Evolutionary conservation across 2,888 invertebrate genomes (phyloP), one percentile per base, ranked within the genome.

Genomic region (Drosophila anomelani): DNA sequence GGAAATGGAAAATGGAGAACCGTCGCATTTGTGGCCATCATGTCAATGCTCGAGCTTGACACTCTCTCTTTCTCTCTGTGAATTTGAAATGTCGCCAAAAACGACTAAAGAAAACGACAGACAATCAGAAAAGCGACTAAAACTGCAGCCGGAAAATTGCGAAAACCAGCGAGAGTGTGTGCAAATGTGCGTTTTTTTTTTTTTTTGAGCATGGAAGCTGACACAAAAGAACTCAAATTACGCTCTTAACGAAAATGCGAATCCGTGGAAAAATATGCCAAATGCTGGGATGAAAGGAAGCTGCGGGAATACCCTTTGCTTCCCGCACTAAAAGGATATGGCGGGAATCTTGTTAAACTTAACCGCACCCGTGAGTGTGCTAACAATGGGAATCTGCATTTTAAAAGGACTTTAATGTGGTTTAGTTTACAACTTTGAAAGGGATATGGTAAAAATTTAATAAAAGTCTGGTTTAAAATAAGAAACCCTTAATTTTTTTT

Each of bases 11-110:
- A 57, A 53, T 36, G 58, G 38, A 59, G 43, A 68, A 59, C 56
- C 57, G 68, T 64, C 83, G 74, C 84, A 84, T 81, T 81, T 84
- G 75, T 73, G 80, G 78, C 80, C 84, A 71, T 79, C 82, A 83
- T 85, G 84, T 85, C 88, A 85, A 88, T 85, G 86, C 72, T 78
- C 84, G 83, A 78, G 61, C 84, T 85, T 85, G 84, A 78, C 84
- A 81, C 80, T 81, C 62, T 39, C 53, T 47, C 76, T 79, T 70
- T 77, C 38, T 20, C 68, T 44, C 62, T 39, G 47, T 58, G 77
- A 78, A 87, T 84, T 84, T 78, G 72, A 88, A 85, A 76, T 80
- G 83, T 77, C 84, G 84, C 88, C 84, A 85, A 85, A 87, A 76
- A 63, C 62, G 68, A 82, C 63, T 44, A 68, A 53, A 53, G 43